Percentiles rank a stretch among this genome's conserved stretches.
Evolutionary conservation across 2,113 vertebrate genomes (phyloP).

Genomic region (Hippotragus niger): DNA sequence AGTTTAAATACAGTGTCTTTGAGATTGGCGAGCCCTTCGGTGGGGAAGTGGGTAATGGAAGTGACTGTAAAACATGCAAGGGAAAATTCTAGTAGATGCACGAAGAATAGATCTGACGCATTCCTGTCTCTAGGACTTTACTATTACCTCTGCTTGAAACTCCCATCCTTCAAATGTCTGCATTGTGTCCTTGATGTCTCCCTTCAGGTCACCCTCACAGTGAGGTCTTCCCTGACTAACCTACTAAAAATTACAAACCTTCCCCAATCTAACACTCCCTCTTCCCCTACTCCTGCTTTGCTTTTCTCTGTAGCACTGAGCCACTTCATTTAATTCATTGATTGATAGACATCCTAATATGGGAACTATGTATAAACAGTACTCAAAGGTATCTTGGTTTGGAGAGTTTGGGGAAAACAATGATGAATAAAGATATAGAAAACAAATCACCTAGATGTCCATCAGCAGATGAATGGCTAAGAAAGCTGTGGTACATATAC

Average conservation of each 20-base stretch:
- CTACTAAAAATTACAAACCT: background rate
- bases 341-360: background rate
- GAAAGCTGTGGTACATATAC: no score
- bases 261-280: background rate
- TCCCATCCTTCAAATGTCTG: background rate
- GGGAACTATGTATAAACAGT: background rate
- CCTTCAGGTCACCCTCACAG: background rate
- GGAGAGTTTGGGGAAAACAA: background rate
- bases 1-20: background rate
- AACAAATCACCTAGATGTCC: background rate
- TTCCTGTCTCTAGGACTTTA: background rate
- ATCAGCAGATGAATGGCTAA: no score
- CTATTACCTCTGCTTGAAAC: background rate
- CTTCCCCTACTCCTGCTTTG: background rate
- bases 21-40: background rate
- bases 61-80: background rate
- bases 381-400: background rate
- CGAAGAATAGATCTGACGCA: background rate
- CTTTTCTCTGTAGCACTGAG: background rate
- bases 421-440: background rate
- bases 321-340: background rate
- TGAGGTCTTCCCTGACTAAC: background rate
- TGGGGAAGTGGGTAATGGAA: background rate
- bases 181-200: background rate
- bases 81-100: background rate